These are phyloP conservation scores for Cassiopea andromeda DNA, from an alignment of 30 jellyfish, hydroid and myxozoan genomes.

Conservation along the genomic window DNA sequence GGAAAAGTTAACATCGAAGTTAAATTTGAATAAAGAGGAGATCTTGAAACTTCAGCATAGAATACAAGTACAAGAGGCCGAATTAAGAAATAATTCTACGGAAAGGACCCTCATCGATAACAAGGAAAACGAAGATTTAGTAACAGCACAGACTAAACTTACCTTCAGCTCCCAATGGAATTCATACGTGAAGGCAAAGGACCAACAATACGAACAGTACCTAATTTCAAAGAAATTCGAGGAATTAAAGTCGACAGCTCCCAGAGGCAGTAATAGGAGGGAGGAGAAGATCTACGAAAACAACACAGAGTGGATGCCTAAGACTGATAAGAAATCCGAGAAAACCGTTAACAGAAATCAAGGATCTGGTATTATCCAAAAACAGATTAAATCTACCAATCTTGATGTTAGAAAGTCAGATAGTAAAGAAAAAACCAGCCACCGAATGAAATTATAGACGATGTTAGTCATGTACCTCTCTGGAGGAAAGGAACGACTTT, in stretches of 20 bases:
- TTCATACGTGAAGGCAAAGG: background rate
- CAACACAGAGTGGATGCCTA: too few relatives aligned
- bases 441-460: too few relatives aligned
- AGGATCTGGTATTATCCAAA: too few relatives aligned
- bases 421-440: too few relatives aligned
- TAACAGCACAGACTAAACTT: conserved; percentile 7
- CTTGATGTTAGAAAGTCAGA: too few relatives aligned
- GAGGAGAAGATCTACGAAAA: too few relatives aligned
- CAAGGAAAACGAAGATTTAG: background rate
- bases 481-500: too few relatives aligned
- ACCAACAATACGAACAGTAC: conserved; percentile 2
- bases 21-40: conserved; percentile 22
- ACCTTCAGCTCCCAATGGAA: conserved; percentile 14
- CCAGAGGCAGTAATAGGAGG: background rate
- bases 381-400: too few relatives aligned
- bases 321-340: too few relatives aligned
- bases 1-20: conserved; percentile 14
- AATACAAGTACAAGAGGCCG: conserved; percentile 5
- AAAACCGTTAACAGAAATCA: too few relatives aligned
- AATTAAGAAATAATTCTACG: background rate
- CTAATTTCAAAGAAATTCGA: conserved; percentile 7
- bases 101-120: background rate
- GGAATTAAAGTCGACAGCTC: conserved; percentile 5
- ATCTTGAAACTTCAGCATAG: conserved; percentile 5
- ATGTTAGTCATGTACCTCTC: too few relatives aligned